A percentile compares a stretch with the other conserved stretches of the same genome.
These are phyloP conservation scores for Tipula unca DNA, from an alignment of 2,888 invertebrate genomes.

Conservation along the genomic window DNA sequence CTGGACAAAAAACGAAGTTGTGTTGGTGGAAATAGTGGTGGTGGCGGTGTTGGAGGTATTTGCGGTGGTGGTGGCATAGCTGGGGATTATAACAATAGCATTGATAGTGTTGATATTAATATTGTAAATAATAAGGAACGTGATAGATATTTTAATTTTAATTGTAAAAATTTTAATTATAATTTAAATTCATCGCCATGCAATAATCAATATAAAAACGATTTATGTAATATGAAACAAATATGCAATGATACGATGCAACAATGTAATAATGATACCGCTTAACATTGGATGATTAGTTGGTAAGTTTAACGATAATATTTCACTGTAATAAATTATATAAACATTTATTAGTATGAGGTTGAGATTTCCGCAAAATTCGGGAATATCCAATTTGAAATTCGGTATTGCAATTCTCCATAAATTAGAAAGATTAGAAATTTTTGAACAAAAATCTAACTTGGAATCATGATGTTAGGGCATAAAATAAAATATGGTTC, in stretches of 20 bases:
- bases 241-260: not conserved
- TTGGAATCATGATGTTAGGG: too few species aligned
- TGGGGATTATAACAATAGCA: not conserved
- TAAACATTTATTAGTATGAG: not conserved
- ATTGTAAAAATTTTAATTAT: slow-evolving; percentile 16
- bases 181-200: not conserved
- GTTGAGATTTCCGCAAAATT: too few species aligned
- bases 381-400: too few species aligned
- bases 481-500: too few species aligned
- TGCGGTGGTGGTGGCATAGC: not conserved
- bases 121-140: slow-evolving; percentile 17
- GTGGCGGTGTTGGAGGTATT: not conserved
- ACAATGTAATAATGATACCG: not conserved
- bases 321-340: not conserved
- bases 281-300: slow-evolving; percentile 14
- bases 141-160: slow-evolving; percentile 18
- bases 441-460: too few species aligned
- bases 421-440: too few species aligned
- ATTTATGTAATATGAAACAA: not conserved
- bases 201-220: not conserved
- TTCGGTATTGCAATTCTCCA: too few species aligned
- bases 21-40: not conserved
- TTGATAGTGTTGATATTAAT: slow-evolving; percentile 14
- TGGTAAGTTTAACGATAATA: not conserved
- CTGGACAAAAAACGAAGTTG: not conserved